These are phyloP conservation scores for Taxidea taxus DNA, from an alignment of 2,113 vertebrate genomes.

Conservation along the genomic window DNA sequence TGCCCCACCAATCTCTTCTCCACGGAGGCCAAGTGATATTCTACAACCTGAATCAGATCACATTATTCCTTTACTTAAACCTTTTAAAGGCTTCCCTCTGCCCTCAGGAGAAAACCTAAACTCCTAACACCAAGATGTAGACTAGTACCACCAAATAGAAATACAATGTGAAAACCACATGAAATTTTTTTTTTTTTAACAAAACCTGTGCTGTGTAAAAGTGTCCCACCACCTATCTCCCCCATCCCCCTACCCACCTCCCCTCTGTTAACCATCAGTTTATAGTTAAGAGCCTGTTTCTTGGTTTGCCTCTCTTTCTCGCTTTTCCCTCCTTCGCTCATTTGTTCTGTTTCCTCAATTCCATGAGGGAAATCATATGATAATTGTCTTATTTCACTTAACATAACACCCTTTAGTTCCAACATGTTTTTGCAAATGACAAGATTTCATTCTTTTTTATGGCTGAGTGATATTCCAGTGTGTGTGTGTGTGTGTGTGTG, in stretches of 20 bases:
- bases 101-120: neutral
- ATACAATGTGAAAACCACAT: neutral
- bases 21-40: neutral
- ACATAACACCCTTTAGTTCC: too few relatives aligned
- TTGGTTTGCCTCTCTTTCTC: neutral
- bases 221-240: neutral
- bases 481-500: too few relatives aligned
- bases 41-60: neutral
- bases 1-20: neutral
- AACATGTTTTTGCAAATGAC: too few relatives aligned
- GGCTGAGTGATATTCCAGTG: too few relatives aligned
- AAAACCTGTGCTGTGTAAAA: neutral
- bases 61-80: neutral
- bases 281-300: neutral
- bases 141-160: neutral
- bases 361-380: too few relatives aligned
- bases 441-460: too few relatives aligned
- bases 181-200: neutral
- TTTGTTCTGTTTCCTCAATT: too few relatives aligned
- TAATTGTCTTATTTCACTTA: too few relatives aligned
- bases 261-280: neutral
- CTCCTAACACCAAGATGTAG: neutral
- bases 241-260: neutral
- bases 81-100: neutral
- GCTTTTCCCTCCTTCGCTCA: too few relatives aligned